Evolutionary conservation across 2,888 invertebrate species (phyloP), one percentile per base, ranked within the genome.

Genomic region (Hirtodrosophila cameraria): DNA sequence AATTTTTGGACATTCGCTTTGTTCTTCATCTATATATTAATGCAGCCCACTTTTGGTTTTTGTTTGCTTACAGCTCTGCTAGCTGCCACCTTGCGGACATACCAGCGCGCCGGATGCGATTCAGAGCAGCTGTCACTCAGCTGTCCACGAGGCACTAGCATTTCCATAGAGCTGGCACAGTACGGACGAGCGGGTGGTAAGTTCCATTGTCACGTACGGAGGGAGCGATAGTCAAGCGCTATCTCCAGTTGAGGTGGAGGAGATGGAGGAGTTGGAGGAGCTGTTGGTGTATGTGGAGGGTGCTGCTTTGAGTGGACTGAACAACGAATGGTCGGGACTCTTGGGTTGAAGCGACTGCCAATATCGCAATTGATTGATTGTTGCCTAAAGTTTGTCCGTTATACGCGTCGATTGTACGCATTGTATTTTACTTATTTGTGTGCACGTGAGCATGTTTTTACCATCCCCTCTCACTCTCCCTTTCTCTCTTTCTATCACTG

Each of bases 71-170:
- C 93, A 98, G 98, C 96, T 89, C 93, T 97, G 75, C 94, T 99
- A 82, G 94, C 97, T 86, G 97, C 97, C 78, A 97, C 97, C 23
- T 93, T 99, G 81, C 93, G 96, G 88, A 97, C 97, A 38, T 97
- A 97, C 91, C 96, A 97, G 89, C 94, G 95, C 72, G 96, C 96
- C 42, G 97, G 97, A 46, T 99, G 99, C 91, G 97, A 98, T 92
- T 96, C 96, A 67, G 96, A 98, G 88, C 93, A 94, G 90, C 94
- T 98, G 89, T 94, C 94, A 42, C 93, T 98, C 66, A 94, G 95
- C 88, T 99, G 99, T 91, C 98, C 98, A 20, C 92, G 95, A 39
- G 97, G 97, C 48, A 98, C 98, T 28, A 96, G 96, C 84, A 97
- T 99, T 89, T 95, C 95, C 83, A 96, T 98, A 78, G 96, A 97